phyloP scores from a whole-genome alignment of 2,113 vertebrate species.

The Lampris megalopsis region DNA sequence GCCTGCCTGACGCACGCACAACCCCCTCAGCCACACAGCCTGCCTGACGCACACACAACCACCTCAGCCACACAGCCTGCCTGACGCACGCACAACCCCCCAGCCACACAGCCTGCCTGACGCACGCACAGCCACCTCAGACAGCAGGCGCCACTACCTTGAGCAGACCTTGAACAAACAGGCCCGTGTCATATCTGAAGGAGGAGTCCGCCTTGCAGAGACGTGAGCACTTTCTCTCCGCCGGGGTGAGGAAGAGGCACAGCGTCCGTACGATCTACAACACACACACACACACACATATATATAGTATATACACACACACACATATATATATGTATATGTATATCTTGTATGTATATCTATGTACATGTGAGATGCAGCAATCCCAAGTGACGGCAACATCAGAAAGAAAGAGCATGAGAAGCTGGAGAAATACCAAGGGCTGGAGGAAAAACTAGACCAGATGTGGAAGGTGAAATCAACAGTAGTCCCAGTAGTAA shows the following conservation, averaged over 20 bases:
- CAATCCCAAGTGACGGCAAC: no score
- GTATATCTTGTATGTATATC: no score
- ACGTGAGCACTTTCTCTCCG: conserved; percentile 94
- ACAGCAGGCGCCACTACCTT: conserved; percentile 83
- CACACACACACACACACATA: background rate
- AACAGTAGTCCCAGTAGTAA: no score
- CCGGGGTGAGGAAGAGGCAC: conserved; percentile 93
- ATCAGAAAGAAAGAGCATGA: no score
- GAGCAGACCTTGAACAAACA: conserved; percentile 96
- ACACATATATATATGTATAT: background rate
- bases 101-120: background rate
- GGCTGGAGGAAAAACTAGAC: no score
- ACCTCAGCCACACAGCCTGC: background rate
- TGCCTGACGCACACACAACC: no score
- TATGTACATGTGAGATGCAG: no score
- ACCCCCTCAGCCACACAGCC: no score
- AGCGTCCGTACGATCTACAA: conserved; percentile 92
- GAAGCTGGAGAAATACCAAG: no score
- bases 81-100: background rate
- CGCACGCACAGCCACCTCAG: no score
- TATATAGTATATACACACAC: background rate
- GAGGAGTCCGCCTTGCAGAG: conserved; percentile 89
- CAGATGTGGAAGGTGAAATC: no score
- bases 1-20: no score
- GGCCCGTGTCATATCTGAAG: conserved; percentile 95